Percentiles rank a stretch among this genome's conserved stretches.
Evolutionary conservation across 2,888 invertebrate species (phyloP).

Genomic region (Opisthograptis luteolata): DNA sequence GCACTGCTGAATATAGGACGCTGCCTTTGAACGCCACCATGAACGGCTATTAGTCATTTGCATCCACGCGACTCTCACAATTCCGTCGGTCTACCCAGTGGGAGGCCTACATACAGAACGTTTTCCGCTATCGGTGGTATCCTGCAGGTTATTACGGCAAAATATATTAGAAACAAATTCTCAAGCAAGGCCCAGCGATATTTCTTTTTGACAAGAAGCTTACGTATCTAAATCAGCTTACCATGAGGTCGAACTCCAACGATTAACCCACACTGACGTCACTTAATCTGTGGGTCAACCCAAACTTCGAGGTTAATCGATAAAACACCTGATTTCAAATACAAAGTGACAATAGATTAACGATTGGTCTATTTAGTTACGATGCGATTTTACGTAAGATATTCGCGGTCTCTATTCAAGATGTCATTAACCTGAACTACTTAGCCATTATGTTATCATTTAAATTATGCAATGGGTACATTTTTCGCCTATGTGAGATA

Average conservation of each 20-base stretch:
- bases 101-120: no score
- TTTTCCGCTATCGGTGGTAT: no score
- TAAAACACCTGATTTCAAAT: not conserved
- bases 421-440: slow-evolving; percentile 28
- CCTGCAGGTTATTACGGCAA: no score
- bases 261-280: not conserved
- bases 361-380: not conserved
- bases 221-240: not conserved
- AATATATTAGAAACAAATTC: no score
- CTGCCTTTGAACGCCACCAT: no score
- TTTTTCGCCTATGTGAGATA: slow-evolving; percentile 5
- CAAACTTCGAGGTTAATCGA: no score
- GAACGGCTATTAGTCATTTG: no score
- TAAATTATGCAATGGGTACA: slow-evolving; percentile 12
- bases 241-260: not conserved
- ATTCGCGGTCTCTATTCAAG: slow-evolving; percentile 14
- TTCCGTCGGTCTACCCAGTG: no score
- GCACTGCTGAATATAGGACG: no score
- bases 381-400: slow-evolving; percentile 10
- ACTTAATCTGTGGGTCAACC: not conserved
- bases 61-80: no score
- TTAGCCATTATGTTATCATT: slow-evolving; percentile 13
- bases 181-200: no score
- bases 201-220: no score
- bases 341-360: slow-evolving; percentile 11